Evolutionary conservation across 1,140 invertebrate genomes (phyloP), one percentile per base, ranked within the genome.

Genomic region (Parasteatoda tepidariorum): DNA sequence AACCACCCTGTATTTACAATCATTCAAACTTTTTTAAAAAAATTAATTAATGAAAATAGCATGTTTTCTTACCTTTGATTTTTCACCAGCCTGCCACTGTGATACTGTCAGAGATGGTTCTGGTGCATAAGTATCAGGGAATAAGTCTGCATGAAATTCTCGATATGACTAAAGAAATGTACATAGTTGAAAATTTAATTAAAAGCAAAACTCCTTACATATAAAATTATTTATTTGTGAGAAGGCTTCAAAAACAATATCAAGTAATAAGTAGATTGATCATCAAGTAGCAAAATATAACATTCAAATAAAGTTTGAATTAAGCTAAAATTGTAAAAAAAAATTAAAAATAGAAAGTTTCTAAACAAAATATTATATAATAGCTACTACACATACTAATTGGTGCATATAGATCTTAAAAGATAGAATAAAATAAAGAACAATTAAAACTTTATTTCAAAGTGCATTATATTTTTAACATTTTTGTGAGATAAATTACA

Each of bases 111-210:
- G 90, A 76, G 94, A 92, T 0, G 95, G 94, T 82, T 93, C 91
- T 41, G 92, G 93, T 31, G 94, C 94, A 54, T 90, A 88, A 11
- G 96, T 98, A 55, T 97, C 95, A 0, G 96, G 96, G 90, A 95
- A 98, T 68, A 98, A 89, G 88, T 98, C 96, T 6, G 93, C 92
- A 90, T 98, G 96, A 88, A 96, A 98, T 85, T 98, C 96, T 87
- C 95, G 92, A 88, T 96, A 97, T n/a, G 94, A 94, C 94, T 95
- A 88, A 3, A 90, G 87, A 86, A 85, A 48, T 5, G 13, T 15
- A 41, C 15, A 26, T 11, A 22, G 2, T 55, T 55, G 9, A 28
- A 55, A 57, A 57, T 55, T 55, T 73, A 73, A 18, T 48, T 18
- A 48, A 48, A 48, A 34, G 2, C 24, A n/a, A 66, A 61, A 54